A percentile compares a stretch with the other conserved stretches of the same genome.
Evolutionary conservation across 1,140 invertebrate genomes (phyloP).

Genomic region (Plutomurus gul): DNA sequence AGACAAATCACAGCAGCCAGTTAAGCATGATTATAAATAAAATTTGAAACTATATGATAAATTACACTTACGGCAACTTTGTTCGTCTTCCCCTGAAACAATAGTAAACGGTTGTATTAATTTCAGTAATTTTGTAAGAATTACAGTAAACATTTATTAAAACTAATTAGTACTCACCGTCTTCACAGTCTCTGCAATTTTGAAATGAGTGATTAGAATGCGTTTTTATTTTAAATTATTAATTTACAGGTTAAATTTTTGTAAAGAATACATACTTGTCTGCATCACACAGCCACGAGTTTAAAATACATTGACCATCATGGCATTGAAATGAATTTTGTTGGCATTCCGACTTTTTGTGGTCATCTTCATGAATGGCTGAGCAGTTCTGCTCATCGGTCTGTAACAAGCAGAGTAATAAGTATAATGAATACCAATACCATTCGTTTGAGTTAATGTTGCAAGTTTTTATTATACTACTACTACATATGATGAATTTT

Average conservation of each 20-base stretch:
- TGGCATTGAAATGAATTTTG: constrained; percentile 64
- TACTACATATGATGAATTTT: too few species aligned
- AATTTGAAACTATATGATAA: not conserved
- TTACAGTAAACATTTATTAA: too few species aligned
- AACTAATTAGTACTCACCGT: too few species aligned
- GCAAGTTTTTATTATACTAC: too few species aligned
- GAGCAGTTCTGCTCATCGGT: constrained; percentile 75
- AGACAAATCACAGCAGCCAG: not conserved
- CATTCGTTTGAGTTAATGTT: too few species aligned
- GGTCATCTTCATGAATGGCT: constrained; percentile 37
- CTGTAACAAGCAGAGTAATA: constrained; percentile 60
- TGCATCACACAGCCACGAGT: constrained; percentile 75
- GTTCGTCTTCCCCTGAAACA: too few species aligned
- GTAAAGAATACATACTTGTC: not conserved
- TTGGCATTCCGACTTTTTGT: constrained; percentile 57
- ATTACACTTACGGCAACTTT: constrained; percentile 58
- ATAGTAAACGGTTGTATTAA: too few species aligned
- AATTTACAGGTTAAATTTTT: too few species aligned
- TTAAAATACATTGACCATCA: constrained; percentile 70
- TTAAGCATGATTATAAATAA: not conserved
- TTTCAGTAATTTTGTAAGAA: too few species aligned
- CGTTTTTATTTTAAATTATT: too few species aligned
- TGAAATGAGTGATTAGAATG: too few species aligned
- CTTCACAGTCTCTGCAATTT: constrained; percentile 53
- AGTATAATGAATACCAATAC: not conserved